These are phyloP conservation scores for Incurvaria masculella DNA, from an alignment of 2,888 invertebrate genomes.

Conservation along the genomic window DNA sequence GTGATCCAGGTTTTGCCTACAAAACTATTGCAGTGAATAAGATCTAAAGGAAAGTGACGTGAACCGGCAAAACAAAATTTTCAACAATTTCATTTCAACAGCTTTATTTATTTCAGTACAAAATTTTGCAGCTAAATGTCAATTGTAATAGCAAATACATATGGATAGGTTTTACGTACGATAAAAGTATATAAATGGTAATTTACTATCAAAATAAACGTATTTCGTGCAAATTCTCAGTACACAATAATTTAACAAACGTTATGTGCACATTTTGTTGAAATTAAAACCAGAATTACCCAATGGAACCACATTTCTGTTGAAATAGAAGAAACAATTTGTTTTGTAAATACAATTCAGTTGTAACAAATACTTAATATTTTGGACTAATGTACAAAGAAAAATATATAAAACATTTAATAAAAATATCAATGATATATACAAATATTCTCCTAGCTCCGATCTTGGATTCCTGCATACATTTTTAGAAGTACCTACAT, in stretches of 20 bases:
- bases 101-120: neutral
- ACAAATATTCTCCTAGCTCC: conserved; percentile 24
- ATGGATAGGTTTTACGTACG: neutral
- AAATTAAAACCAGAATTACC: neutral
- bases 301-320: neutral
- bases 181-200: neutral
- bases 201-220: neutral
- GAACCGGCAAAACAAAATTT: no score
- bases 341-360: neutral
- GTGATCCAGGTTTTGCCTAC: no score
- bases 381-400: conserved; percentile 34
- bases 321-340: neutral
- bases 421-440: conserved; percentile 31
- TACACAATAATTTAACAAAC: no score
- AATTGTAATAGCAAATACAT: neutral
- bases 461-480: conserved; percentile 23
- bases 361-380: neutral
- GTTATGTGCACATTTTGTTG: neutral
- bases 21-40: no score
- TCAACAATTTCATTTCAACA: neutral
- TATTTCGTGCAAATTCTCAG: neutral
- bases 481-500: neutral
- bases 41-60: no score
- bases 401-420: conserved; percentile 27
- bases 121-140: neutral